Conservation (phyloP, 2,888 invertebrate genomes). For the Eristalis intricaria region DNA sequence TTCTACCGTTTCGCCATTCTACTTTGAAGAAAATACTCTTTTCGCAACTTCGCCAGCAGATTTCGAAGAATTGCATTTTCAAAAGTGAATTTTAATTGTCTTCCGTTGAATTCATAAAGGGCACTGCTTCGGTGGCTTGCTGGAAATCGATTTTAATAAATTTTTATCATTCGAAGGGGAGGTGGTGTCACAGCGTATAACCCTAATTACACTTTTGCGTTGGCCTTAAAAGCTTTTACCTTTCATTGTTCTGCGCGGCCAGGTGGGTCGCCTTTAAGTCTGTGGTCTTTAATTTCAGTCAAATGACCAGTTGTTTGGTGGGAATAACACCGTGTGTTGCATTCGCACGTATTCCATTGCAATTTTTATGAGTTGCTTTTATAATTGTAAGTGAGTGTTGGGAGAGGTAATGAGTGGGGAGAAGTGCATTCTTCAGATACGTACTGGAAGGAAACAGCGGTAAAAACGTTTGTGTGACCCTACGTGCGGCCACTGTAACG, state of each 20-base stretch:
- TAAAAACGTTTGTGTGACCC: too few species aligned
- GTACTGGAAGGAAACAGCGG: not conserved
- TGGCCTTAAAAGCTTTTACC: not conserved
- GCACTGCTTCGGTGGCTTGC: not conserved
- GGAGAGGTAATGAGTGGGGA: too few species aligned
- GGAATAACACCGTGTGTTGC: not conserved
- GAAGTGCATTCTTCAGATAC: too few species aligned
- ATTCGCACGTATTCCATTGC: not conserved
- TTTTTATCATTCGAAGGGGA: not conserved
- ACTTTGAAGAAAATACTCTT: not conserved
- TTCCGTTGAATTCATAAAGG: slow-evolving; percentile 3
- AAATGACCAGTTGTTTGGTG: slow-evolving; percentile 2
- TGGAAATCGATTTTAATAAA: slow-evolving; percentile 19
- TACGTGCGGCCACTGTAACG: too few species aligned
- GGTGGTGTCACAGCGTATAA: not conserved
- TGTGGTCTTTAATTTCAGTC: slow-evolving; percentile 5
- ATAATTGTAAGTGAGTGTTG: not conserved
- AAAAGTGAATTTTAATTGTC: slow-evolving; percentile 27
- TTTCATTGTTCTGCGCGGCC: not conserved
- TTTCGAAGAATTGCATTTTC: not conserved
- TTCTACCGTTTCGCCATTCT: not conserved
- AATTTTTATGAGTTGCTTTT: not conserved
- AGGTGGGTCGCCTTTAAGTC: not conserved
- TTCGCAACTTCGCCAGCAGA: not conserved
- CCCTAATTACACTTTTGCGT: slow-evolving; percentile 44